These are phyloP conservation scores for Phyto melanocephala DNA, from an alignment of 2,888 invertebrate genomes.

Conservation along the genomic window DNA sequence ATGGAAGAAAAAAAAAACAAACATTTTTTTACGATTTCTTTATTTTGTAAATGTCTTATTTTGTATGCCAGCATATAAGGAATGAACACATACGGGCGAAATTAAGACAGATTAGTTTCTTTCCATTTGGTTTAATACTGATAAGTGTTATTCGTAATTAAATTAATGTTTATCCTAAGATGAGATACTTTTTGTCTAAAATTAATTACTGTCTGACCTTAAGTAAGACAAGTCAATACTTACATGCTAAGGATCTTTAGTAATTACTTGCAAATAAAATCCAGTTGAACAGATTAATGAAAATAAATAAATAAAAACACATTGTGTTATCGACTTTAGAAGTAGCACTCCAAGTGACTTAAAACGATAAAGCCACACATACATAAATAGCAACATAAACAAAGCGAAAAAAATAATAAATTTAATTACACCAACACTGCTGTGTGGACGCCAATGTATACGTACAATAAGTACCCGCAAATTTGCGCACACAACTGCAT, in stretches of 20 bases:
- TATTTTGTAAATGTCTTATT: background rate
- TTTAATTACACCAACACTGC: conserved; percentile 8
- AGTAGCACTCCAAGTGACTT: background rate
- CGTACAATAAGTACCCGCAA: background rate
- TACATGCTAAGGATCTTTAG: background rate
- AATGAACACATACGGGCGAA: background rate
- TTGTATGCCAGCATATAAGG: background rate
- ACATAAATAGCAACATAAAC: background rate
- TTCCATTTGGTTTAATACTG: too few relatives aligned
- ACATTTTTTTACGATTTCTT: background rate
- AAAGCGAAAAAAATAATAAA: conserved; percentile 14
- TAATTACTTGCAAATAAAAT: background rate
- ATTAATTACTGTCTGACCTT: background rate
- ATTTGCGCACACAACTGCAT: background rate
- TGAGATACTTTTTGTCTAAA: too few relatives aligned
- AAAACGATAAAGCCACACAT: background rate
- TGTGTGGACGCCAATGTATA: background rate
- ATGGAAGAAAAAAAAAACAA: background rate
- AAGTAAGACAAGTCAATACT: background rate
- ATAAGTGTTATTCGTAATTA: too few relatives aligned
- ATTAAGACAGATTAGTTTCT: too few relatives aligned
- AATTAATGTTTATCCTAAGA: too few relatives aligned
- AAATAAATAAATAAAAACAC: background rate
- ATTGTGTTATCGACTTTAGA: background rate
- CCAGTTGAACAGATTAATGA: background rate